Conservation (phyloP, 2,888 invertebrate species). For the Zeuzera pyrina region DNA sequence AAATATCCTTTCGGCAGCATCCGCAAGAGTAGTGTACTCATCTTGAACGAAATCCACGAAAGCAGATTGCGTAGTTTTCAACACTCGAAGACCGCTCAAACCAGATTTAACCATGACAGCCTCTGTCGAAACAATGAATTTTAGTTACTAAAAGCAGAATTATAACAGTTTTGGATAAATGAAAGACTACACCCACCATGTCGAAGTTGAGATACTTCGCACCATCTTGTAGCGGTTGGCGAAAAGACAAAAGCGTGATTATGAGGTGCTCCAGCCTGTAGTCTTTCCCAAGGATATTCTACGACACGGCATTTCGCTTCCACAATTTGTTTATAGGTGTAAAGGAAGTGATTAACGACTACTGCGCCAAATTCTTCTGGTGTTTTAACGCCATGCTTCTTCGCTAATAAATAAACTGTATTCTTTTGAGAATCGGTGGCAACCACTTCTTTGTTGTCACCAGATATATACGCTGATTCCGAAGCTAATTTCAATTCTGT, state of each 20-base stretch:
- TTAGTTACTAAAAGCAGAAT: neutral
- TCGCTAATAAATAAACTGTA: constrained; percentile 84
- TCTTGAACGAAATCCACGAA: constrained; percentile 86
- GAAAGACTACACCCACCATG: constrained; percentile 71
- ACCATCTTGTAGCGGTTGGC: constrained; percentile 78
- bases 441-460: constrained; percentile 86
- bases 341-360: constrained; percentile 82
- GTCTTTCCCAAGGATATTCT: constrained; percentile 84
- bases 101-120: constrained; percentile 77
- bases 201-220: constrained; percentile 77
- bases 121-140: constrained; percentile 30
- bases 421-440: constrained; percentile 90
- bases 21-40: constrained; percentile 83
- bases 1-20: constrained; percentile 83
- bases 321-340: constrained; percentile 81
- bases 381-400: constrained; percentile 82
- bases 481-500: constrained; percentile 80
- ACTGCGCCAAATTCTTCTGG: constrained; percentile 84
- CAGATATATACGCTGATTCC: constrained; percentile 79
- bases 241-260: constrained; percentile 85
- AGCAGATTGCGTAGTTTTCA: constrained; percentile 87
- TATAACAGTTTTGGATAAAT: too few relatives aligned
- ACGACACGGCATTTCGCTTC: constrained; percentile 80
- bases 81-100: constrained; percentile 78
- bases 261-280: constrained; percentile 71